Evolutionary conservation across 2,113 vertebrate genomes (phyloP), one percentile per base, ranked within the genome.

Genomic region (Ancistrus triradiatus): DNA sequence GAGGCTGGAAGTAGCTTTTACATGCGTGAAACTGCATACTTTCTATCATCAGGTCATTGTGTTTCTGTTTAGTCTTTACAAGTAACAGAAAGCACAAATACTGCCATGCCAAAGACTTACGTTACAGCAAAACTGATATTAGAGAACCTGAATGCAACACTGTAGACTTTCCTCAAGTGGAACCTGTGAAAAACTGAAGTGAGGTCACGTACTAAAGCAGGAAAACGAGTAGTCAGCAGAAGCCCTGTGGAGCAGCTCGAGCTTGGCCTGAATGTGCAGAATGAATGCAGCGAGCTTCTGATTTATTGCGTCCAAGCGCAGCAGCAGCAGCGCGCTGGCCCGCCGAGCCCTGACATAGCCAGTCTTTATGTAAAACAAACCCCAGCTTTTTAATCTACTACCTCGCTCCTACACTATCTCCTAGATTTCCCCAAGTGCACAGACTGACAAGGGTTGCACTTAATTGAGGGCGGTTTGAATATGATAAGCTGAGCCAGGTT

Each of bases 331-430:
- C 60, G 69, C 66, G 66, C 43, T 70, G 79, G 82, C 82, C 85
- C 77, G 80, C 79, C 80, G 79, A 76, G 80, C 71, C 76, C 74
- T 75, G 77, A 80, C 76, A 80, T 81, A 77, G 79, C 70, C 71
- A 76, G 82, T 78, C 80, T 85, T 85, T 84, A 85, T 85, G 79
- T 83, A 85, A 88, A 87, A 82, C 79, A 85, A 85, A 84, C 79
- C 74, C 77, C 46, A 73, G 56, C 80, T 81, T 85, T 86, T 86
- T 82, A 83, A 84, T 84, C 78, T 68, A 77, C 82, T 66, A 53
- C 76, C 76, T 79, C 57, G 33, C 59, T 56, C 18, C 66, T 72
- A 74, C 70, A 66, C 70, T 72, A 67, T 78, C 74, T 66, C 70
- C 68, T 46, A 78, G 78, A 80, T 75, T 70, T 80, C 78, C 78